Conservation (phyloP, 2,797 vertebrate species). For the Sebastes reedi region DNA sequence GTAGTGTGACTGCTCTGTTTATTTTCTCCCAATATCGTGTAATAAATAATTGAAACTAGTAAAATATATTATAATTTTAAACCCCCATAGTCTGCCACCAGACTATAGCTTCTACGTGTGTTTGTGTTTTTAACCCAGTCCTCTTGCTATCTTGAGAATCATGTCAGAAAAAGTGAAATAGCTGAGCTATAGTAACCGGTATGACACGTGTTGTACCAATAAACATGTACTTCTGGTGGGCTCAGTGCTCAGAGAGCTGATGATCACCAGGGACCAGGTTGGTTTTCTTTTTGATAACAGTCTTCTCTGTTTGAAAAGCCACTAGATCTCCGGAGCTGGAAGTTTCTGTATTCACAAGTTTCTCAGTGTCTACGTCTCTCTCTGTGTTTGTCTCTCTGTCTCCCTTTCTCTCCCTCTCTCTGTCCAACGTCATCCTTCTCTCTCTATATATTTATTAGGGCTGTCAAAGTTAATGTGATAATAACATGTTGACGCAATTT, state of each 20-base stretch:
- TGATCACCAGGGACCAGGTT: conserved; percentile 17
- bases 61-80: not conserved
- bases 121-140: conserved; percentile 14
- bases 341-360: not conserved
- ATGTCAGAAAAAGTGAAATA: not conserved
- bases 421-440: not conserved
- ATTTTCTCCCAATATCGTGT: not conserved
- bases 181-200: not conserved
- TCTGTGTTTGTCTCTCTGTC: not conserved
- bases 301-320: conserved; percentile 13
- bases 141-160: not conserved
- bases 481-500: too few relatives aligned
- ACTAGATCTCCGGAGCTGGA: not conserved
- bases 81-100: not conserved
- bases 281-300: conserved; percentile 37
- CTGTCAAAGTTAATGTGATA: too few relatives aligned
- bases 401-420: not conserved
- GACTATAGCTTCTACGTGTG: not conserved
- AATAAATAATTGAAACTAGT: not conserved
- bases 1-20: not conserved
- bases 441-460: not conserved
- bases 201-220: conserved; percentile 15
- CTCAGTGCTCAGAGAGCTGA: conserved; percentile 1
- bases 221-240: conserved; percentile 21
- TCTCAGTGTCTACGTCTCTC: not conserved